These are phyloP conservation scores for Botia kubotai DNA, from an alignment of 2,797 vertebrate genomes.

Conservation along the genomic window DNA sequence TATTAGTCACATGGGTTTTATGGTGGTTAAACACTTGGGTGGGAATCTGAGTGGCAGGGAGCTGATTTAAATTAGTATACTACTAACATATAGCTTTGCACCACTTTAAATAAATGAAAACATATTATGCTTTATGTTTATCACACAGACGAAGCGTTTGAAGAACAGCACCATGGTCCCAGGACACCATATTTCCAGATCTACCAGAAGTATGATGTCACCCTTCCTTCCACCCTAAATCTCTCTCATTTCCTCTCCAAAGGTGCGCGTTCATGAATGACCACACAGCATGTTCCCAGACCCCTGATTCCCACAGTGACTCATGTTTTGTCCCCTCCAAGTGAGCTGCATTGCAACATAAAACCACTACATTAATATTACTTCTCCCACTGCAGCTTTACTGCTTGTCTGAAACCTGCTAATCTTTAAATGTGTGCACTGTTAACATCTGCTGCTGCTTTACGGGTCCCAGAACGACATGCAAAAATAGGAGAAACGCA, in stretches of 20 bases:
- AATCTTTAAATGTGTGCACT: conserved; percentile 96
- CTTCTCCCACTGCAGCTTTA: conserved; percentile 92
- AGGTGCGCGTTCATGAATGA: conserved; percentile 38
- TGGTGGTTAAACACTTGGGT: no score
- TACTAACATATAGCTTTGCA: no score
- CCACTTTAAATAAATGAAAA: no score
- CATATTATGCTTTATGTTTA: no score
- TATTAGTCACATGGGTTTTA: no score
- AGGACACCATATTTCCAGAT: neutral
- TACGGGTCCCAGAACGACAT: conserved; percentile 72
- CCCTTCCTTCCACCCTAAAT: conserved; percentile 18
- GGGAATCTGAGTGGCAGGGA: no score
- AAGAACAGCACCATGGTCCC: conserved; percentile 9
- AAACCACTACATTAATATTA: conserved; percentile 82
- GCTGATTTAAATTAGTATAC: no score
- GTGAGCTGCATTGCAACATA: conserved; percentile 74
- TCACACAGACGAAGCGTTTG: no score
- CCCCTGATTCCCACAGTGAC: neutral
- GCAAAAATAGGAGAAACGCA: conserved; percentile 65
- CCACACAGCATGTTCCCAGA: conserved; percentile 49
- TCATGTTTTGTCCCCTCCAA: conserved; percentile 38
- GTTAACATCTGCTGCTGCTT: conserved; percentile 98
- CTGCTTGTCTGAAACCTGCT: conserved; percentile 89
- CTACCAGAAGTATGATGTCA: neutral
- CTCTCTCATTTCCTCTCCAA: conserved; percentile 37